Percentiles rank a stretch among this genome's conserved stretches.
Evolutionary conservation across 2,797 vertebrate species (phyloP).

Genomic region (Miichthys miiuy): DNA sequence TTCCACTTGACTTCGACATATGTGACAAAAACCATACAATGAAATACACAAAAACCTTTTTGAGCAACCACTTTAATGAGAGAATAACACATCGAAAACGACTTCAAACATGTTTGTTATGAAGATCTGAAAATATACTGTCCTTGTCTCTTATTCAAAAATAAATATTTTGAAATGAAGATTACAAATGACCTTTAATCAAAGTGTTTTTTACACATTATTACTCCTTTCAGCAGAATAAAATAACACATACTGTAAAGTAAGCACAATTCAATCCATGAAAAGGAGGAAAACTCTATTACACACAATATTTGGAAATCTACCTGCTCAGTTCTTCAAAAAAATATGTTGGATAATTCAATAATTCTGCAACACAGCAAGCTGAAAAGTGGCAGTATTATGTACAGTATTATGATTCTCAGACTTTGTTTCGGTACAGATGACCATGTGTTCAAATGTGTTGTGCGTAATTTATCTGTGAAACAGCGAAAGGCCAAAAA

Average conservation of each 20-base stretch:
- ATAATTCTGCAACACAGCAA: background rate
- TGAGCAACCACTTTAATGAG: constrained; percentile 14
- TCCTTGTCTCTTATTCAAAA: constrained; percentile 49
- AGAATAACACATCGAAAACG: constrained; percentile 21
- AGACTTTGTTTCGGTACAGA: constrained; percentile 4
- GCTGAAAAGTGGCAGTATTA: background rate
- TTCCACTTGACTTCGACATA: background rate
- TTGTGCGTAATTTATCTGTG: constrained; percentile 1
- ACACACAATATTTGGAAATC: background rate
- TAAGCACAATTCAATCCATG: constrained; percentile 4
- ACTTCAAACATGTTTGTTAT: constrained; percentile 10
- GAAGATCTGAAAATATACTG: constrained; percentile 53
- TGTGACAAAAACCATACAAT: constrained; percentile 1
- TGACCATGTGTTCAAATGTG: background rate
- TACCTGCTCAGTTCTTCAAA: background rate
- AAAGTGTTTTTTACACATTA: constrained; percentile 34
- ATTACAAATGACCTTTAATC: constrained; percentile 31
- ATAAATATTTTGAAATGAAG: constrained; percentile 64
- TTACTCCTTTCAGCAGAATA: background rate
- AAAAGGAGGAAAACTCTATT: background rate
- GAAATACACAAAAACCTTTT: background rate
- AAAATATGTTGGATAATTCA: background rate
- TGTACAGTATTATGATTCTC: background rate
- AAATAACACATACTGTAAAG: constrained; percentile 8
- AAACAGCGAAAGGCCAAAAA: background rate